Base-by-base conservation (phyloP, 2,888 invertebrate genomes). In the Cryptops parisi region DNA sequence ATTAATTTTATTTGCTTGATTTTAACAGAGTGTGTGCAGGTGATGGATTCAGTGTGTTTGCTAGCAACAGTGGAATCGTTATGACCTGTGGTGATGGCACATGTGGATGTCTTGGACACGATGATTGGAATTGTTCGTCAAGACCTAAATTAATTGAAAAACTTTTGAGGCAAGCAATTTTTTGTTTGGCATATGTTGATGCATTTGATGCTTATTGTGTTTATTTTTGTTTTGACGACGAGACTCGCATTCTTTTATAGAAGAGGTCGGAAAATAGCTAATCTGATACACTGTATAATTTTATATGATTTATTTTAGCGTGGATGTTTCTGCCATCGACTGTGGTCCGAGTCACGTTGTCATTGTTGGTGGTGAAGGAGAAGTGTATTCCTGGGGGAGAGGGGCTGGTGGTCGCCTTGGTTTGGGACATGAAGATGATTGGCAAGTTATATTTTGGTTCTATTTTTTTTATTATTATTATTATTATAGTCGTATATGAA, bases 31-130 rank as follows among this genome's bases (percentile, higher is more conserved):
- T 76, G 6, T 75, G 74, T 58, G 78, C 78, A 58, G 81, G 81
- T 1, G 73, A 77, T 58, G 75, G 74, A 3, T 82, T 81, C 66
- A 81, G 79, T 58, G 70, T 82, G 38, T 78, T 84, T 63, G 71
- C 78, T 52, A 79, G 78, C 53, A 77, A 79, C 61, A 74, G 78
- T 52, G 83, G 83, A 5, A 74, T 78, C n/a, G 68, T 82, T 1
- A 71, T 81, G 62, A 78, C 79, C 27, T 81, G 81, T 65, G 83
- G 83, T 0, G 76, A 77, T 63, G 79, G 79, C 24, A 68, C 72
- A 5, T 71, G 70, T 55, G 77, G 77, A 19, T 77, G 78, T 57
- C 69, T 82, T n/a, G 81, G 81, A 0, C 78, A 80, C 62, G 76
- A 75, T 2, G 76, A 79, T 53, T 75, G 73, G 67, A 73, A 72